Evolutionary conservation across 2,797 vertebrate genomes (phyloP).

Genomic region (Leptoclinus maculatus): DNA sequence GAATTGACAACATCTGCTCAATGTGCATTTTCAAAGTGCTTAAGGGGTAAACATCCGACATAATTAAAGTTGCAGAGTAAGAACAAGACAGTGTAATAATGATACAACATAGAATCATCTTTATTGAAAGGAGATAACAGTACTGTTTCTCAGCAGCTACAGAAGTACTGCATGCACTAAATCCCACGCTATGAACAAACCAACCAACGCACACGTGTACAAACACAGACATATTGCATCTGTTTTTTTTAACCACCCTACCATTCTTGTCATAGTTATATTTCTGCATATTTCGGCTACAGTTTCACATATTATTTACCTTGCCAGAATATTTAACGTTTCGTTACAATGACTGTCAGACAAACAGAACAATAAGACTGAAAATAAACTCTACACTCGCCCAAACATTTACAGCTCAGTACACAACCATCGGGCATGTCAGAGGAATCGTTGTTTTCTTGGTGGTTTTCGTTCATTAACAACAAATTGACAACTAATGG

Average conservation of each 20-base stretch:
- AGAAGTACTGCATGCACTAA: conserved; percentile 84
- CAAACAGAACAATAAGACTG: conserved; percentile 46
- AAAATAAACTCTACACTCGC: conserved; percentile 27
- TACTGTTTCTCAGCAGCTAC: conserved; percentile 75
- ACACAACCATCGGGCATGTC: conserved; percentile 41
- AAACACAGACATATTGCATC: conserved; percentile 65
- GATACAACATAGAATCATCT: conserved; percentile 72
- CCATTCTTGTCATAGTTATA: conserved; percentile 38
- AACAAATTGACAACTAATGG: conserved; percentile 11
- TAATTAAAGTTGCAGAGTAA: neutral
- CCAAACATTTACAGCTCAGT: conserved; percentile 30
- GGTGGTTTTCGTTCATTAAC: conserved; percentile 22
- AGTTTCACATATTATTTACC: conserved; percentile 38
- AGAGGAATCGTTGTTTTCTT: conserved; percentile 37
- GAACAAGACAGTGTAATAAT: conserved; percentile 5
- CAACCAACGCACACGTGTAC: conserved; percentile 68
- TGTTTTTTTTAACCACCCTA: conserved; percentile 27
- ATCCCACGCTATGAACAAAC: conserved; percentile 74
- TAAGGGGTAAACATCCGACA: neutral
- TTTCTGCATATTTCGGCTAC: conserved; percentile 58
- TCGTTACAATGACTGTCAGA: conserved; percentile 50
- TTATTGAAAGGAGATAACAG: conserved; percentile 81
- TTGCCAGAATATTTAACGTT: conserved; percentile 43
- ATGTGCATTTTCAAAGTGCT: neutral
- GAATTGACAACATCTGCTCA: neutral